A percentile compares a stretch with the other conserved stretches of the same genome.
Evolutionary conservation across 2,113 vertebrate species (phyloP).

Genomic region (Sceloporus tristichus): DNA sequence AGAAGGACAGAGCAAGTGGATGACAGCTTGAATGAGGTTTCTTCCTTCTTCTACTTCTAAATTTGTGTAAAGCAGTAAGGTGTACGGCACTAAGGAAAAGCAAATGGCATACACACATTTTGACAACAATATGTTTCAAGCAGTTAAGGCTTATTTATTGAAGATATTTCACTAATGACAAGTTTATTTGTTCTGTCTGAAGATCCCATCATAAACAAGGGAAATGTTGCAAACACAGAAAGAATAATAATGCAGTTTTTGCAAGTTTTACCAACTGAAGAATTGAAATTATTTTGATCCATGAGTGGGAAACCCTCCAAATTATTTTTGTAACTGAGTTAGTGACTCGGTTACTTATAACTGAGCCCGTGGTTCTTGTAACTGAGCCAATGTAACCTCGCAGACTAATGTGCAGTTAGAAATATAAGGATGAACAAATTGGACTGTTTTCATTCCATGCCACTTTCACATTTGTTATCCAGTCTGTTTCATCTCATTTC

Average conservation of each 20-base stretch:
- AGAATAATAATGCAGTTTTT: not conserved
- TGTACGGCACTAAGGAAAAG: not conserved
- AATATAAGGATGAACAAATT: not conserved
- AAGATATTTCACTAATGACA: not conserved
- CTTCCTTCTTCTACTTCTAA: not conserved
- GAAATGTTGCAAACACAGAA: not conserved
- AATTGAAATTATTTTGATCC: not conserved
- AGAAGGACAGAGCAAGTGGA: not conserved
- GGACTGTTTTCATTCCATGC: not conserved
- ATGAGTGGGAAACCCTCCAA: not conserved
- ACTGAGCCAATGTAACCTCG: not conserved
- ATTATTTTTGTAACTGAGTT: not conserved
- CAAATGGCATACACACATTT: not conserved
- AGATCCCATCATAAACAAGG: not conserved
- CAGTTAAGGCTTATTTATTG: not conserved
- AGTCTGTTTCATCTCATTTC: not conserved
- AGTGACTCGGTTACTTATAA: not conserved
- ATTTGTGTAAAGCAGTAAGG: not conserved
- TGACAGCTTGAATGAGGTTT: not conserved
- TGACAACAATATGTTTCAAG: not conserved
- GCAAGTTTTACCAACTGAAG: not conserved
- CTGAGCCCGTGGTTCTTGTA: not conserved
- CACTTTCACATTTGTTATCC: not conserved
- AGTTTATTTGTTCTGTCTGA: not conserved
- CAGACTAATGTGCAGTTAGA: too few relatives aligned